Base-by-base conservation (phyloP, 2,797 vertebrate genomes). In the Molossus alvarezi region DNA sequence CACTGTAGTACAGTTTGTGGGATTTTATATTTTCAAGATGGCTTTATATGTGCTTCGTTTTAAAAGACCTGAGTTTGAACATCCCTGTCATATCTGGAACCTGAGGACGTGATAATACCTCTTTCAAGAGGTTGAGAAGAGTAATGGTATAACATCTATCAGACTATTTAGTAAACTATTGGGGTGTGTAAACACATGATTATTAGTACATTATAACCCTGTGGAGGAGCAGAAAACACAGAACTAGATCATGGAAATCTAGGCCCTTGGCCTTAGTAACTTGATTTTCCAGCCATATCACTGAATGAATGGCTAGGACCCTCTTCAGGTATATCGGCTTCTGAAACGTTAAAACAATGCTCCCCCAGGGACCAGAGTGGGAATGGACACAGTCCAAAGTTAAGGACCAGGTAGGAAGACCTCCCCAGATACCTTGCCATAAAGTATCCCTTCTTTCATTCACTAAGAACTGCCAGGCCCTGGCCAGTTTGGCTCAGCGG, bases 11-110 rank as follows among this genome's bases (percentile, higher is more conserved):
- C 58, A n/a, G 57, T 94, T 90, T 45, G 29, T 7, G 27, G 18
- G 48, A 51, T 77, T 67, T 92, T 81, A 53, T 71, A 58, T 90
- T 65, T 93, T 85, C 51, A 91, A 48, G 75, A 73, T 41, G 27
- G 18, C 12, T 84, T 85, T 72, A 9, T 48, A 41, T 27, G 7
- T 69, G 29, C 41, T 96, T 91, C 45, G 51, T 41, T 45, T 77
- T 88, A 48, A 92, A 57, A 81, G 29, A 76, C 20, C 33, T 41
- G 27, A 87, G 65, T 88, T 79, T 18, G 6, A 29, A n/a, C 77
- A 73, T 71, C 15, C 13, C 14, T 53, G 64, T 17, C 37, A 1
- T 45, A 14, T 55, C 27, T 57, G 76, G 20, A 45, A 33, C 0
- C 1, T 37, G 20, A 14, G 6, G 23, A 33, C 23, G n/a, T 23